Percentiles rank a stretch among this genome's conserved stretches.
Evolutionary conservation across 1,140 invertebrate species (phyloP).

Genomic region (Aradophagus sp.): DNA sequence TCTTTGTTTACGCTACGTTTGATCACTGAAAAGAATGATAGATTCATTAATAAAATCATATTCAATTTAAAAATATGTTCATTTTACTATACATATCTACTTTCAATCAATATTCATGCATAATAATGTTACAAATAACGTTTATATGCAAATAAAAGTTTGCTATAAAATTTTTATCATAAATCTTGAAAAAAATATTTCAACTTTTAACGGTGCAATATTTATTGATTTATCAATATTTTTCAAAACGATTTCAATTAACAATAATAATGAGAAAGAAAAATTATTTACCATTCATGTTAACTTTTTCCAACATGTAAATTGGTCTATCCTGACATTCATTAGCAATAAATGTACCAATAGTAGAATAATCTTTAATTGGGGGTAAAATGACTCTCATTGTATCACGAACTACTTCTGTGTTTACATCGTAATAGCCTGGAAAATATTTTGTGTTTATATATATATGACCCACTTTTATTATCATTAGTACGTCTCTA

Average conservation of each 20-base stretch:
- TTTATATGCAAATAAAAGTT: too few species aligned
- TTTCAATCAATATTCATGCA: too few species aligned
- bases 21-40: conserved; percentile 75
- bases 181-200: too few species aligned
- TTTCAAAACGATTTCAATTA: too few species aligned
- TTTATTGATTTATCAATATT: too few species aligned
- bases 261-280: conserved; percentile 6
- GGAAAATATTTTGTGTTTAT: conserved; percentile 11
- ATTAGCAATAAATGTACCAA: conserved; percentile 82
- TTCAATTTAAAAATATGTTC: too few species aligned
- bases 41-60: neutral
- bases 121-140: too few species aligned
- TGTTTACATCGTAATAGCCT: conserved; percentile 90
- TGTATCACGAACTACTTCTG: conserved; percentile 83
- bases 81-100: too few species aligned
- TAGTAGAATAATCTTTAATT: conserved; percentile 78
- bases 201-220: too few species aligned
- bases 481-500: too few species aligned
- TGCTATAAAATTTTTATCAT: too few species aligned
- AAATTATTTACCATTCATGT: conserved; percentile 62
- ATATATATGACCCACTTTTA: too few species aligned
- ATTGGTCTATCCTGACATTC: conserved; percentile 83
- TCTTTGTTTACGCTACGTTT: conserved; percentile 78
- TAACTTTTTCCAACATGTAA: conserved; percentile 82
- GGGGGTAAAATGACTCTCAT: conserved; percentile 86